These are phyloP conservation scores for Euthynnus affinis DNA, from an alignment of 2,797 vertebrate species.

Conservation along the genomic window DNA sequence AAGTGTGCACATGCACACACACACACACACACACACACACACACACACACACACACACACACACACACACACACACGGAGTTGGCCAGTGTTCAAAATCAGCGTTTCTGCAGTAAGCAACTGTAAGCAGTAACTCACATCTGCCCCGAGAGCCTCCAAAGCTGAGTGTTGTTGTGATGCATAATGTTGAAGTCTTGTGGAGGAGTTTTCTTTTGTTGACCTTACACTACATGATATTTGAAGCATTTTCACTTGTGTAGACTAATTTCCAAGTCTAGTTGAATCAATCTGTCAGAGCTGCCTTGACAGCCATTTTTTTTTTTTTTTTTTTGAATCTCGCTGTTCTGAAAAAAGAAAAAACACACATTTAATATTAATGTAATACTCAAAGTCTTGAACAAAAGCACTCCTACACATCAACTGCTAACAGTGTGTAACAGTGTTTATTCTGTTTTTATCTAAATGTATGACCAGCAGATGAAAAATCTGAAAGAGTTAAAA, in stretches of 20 bases:
- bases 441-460: neutral
- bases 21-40: conserved; percentile 43
- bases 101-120: conserved; percentile 75
- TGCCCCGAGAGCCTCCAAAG: conserved; percentile 50
- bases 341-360: neutral
- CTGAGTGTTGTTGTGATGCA: conserved; percentile 64
- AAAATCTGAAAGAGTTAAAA: neutral
- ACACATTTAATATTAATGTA: neutral
- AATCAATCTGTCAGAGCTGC: neutral
- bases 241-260: conserved; percentile 7
- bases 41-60: too few relatives aligned
- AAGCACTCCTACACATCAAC: neutral
- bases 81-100: conserved; percentile 69
- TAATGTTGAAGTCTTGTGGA: conserved; percentile 46
- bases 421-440: too few relatives aligned
- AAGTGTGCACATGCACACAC: conserved; percentile 69
- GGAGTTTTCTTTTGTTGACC: conserved; percentile 50
- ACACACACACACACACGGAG: conserved; percentile 35
- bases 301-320: neutral
- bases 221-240: conserved; percentile 34
- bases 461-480: neutral
- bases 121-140: conserved; percentile 72
- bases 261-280: conserved; percentile 36
- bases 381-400: neutral
- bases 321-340: neutral